These are phyloP conservation scores for Pachypsylla venusta DNA, from an alignment of 1,140 invertebrate species.

Conservation along the genomic window DNA sequence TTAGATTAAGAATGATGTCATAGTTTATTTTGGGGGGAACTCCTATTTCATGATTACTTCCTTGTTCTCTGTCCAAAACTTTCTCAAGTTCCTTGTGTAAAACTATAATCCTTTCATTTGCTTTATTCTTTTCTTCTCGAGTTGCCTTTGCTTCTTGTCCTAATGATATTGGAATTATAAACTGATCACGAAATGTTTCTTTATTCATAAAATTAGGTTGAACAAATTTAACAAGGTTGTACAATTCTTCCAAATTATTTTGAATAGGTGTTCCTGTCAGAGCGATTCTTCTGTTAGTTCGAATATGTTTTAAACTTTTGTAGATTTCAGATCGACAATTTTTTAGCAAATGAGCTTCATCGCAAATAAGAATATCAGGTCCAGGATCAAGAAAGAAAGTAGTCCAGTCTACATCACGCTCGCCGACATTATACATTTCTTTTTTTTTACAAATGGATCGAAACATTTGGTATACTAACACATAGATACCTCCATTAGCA, in stretches of 20 bases:
- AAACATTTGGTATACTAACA: conserved; percentile 78
- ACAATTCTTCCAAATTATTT: conserved; percentile 76
- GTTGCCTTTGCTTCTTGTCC: conserved; percentile 72
- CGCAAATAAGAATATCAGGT: conserved; percentile 63
- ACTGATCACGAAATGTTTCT: conserved; percentile 53
- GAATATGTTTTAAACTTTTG: conserved; percentile 52
- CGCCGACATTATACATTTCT: too few species aligned
- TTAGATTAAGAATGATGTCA: conserved; percentile 59
- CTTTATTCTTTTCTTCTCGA: conserved; percentile 55
- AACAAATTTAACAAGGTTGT: conserved; percentile 78
- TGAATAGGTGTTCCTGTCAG: conserved; percentile 76
- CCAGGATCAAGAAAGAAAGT: conserved; percentile 39
- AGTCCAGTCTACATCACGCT: conserved; percentile 37
- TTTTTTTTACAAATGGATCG: conserved; percentile 37
- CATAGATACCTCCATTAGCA: conserved; percentile 55
- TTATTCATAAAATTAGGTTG: conserved; percentile 65
- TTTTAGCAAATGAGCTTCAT: conserved; percentile 72
- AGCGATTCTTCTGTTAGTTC: conserved; percentile 50
- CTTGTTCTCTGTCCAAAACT: conserved; percentile 69
- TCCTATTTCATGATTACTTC: conserved; percentile 60
- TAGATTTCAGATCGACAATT: conserved; percentile 56
- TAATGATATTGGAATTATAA: conserved; percentile 68
- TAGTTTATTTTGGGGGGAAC: conserved; percentile 79
- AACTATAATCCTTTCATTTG: conserved; percentile 64
- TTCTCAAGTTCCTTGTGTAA: conserved; percentile 68